These are phyloP conservation scores for Temnothorax unifasciatus DNA, from an alignment of 2,888 invertebrate genomes.

Conservation along the genomic window DNA sequence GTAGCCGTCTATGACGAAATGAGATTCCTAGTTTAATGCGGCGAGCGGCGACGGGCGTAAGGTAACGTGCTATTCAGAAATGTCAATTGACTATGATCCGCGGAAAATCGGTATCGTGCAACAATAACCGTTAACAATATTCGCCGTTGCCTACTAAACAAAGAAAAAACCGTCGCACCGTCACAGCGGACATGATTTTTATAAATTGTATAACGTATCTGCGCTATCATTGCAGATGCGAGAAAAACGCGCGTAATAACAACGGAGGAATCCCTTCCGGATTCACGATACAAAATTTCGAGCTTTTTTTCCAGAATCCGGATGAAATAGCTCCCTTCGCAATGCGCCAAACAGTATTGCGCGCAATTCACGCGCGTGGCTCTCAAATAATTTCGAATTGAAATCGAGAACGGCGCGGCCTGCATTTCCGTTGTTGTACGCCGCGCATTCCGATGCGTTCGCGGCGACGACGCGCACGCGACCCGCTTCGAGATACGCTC, in stretches of 20 bases:
- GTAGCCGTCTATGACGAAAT: slow-evolving; percentile 64
- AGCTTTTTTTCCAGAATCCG: too few species aligned
- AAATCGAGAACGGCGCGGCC: slow-evolving; percentile 24
- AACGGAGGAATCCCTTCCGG: background rate
- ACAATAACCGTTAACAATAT: slow-evolving; percentile 2
- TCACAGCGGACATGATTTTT: background rate
- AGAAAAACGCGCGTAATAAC: background rate
- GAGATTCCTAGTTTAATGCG: slow-evolving; percentile 66
- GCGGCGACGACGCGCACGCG: slow-evolving; percentile 27
- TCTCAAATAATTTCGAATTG: slow-evolving; percentile 44
- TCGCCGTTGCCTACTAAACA: background rate
- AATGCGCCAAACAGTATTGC: slow-evolving; percentile 4
- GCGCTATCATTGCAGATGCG: background rate
- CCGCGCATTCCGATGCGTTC: slow-evolving; percentile 41
- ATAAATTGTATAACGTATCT: background rate
- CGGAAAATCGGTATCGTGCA: background rate
- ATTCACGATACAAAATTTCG: background rate
- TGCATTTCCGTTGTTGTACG: background rate
- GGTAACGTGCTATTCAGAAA: slow-evolving; percentile 42
- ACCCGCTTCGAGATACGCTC: slow-evolving; percentile 42
- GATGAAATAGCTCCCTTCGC: background rate
- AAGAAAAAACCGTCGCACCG: background rate
- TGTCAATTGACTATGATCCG: slow-evolving; percentile 36
- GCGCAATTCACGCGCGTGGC: slow-evolving; percentile 21
- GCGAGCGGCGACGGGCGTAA: slow-evolving; percentile 9